Evolutionary conservation across 2,888 invertebrate genomes (phyloP), one percentile per base, ranked within the genome.

Genomic region (Drosophila algonquin): DNA sequence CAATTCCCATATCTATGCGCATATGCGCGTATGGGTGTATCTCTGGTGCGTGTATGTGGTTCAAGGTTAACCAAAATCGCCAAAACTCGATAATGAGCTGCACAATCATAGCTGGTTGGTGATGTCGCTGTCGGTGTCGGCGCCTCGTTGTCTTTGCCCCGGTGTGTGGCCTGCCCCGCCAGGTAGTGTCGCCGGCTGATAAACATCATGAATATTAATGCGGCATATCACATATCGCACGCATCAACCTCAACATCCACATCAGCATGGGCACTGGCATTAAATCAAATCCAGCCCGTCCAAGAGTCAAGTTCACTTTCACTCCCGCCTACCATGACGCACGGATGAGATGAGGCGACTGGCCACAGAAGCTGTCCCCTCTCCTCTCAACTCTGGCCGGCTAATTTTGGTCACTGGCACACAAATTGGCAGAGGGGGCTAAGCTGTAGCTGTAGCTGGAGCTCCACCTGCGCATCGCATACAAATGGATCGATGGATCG

Each of bases 301-400:
- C 73, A 78, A 78, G 82, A 89, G 88, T 90, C 90, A 90, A 89
- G 89, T 89, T 89, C 89, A 88, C 89, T 89, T 90, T 89, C 90
- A 89, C 89, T 89, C 89, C 87, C 64, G 73, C 32, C 40, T 47
- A 54, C 62, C 63, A 73, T 88, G 81, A 84, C 89, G 80, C 84
- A 84, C 71, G 52, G 54, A 52, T 14, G 14, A 40, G 24, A 16
- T 52, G 47, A 44, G 44, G 35, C 35, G 30, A 40, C 32, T 18
- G 32, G 55, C 40, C 9, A 21, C 24, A 47, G 24, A 54, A 54
- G 54, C 54, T 45, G 32, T 32, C 61, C 51, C 71, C 40, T 44
- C 21, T 54, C 44, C 46, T 7, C 21, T 16, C 47, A n/a, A 44
- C 52, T 48, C 44, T 65, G 40, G 40, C n/a, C 71, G 71, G 58